phyloP scores from a whole-genome alignment of 2,113 vertebrate species.

The Dipodomys ordii region DNA sequence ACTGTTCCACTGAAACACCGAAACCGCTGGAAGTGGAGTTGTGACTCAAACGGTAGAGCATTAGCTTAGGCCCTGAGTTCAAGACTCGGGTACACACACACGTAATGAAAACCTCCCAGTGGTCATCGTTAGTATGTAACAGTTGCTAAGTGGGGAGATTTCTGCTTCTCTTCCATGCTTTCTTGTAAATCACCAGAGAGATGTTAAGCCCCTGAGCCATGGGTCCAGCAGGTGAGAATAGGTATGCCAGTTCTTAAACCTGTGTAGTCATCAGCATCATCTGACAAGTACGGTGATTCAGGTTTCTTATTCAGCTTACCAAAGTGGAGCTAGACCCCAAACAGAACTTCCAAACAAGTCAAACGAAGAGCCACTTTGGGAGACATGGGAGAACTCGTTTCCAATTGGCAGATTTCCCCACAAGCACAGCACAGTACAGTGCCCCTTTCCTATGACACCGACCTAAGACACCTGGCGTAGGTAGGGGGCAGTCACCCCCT shows the following conservation, averaged over 20 bases:
- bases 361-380: background rate
- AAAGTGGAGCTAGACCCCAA: background rate
- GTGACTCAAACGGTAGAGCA: too few relatives aligned
- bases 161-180: background rate
- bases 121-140: background rate
- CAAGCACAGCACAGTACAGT: background rate
- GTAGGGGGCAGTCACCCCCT: constrained; percentile 7
- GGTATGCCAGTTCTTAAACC: background rate
- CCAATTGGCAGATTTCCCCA: background rate
- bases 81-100: too few relatives aligned
- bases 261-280: background rate
- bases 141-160: background rate
- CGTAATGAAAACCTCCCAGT: constrained; percentile 8
- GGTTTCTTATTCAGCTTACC: background rate
- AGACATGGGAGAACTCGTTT: background rate
- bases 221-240: background rate
- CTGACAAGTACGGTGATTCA: background rate
- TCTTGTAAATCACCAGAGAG: constrained; percentile 17
- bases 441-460: background rate
- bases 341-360: background rate
- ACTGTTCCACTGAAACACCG: too few relatives aligned
- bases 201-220: background rate
- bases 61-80: too few relatives aligned
- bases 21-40: too few relatives aligned
- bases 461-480: background rate